A percentile compares a stretch with the other conserved stretches of the same genome.
These are phyloP conservation scores for Drosophila kohkoa DNA, from an alignment of 1,140 invertebrate genomes.

Conservation along the genomic window DNA sequence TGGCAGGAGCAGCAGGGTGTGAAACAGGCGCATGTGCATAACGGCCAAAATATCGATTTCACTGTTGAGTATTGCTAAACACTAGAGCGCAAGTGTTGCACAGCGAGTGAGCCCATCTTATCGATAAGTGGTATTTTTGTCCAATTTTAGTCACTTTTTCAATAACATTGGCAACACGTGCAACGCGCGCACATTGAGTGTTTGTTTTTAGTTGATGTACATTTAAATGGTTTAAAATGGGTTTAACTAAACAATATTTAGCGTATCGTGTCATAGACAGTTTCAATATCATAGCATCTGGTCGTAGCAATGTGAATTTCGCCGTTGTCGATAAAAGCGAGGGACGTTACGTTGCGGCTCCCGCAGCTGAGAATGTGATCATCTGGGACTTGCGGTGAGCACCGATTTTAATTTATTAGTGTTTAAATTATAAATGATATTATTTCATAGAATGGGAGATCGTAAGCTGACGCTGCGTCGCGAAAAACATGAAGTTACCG, in stretches of 20 bases:
- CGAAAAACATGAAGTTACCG: conserved; percentile 92
- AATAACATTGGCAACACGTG: conserved; percentile 66
- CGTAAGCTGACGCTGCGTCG: conserved; percentile 92
- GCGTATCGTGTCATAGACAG: conserved; percentile 92
- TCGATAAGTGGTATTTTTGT: conserved; percentile 37
- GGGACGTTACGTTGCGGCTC: conserved; percentile 93
- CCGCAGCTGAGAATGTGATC: conserved; percentile 96
- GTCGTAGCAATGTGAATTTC: conserved; percentile 92
- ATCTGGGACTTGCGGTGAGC: conserved; percentile 94
- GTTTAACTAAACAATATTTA: conserved; percentile 98
- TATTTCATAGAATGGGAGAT: conserved; percentile 89
- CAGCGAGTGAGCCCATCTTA: background rate
- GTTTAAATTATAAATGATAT: background rate
- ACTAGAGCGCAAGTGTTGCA: too few relatives aligned
- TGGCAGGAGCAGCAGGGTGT: conserved; percentile 59
- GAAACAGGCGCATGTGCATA: conserved; percentile 59
- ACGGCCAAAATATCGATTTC: conserved; percentile 35
- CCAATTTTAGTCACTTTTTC: conserved; percentile 29
- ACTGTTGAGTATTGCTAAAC: conserved; percentile 12
- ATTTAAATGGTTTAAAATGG: conserved; percentile 88
- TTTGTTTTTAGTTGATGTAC: conserved; percentile 20
- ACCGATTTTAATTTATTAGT: conserved; percentile 3
- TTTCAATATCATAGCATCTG: conserved; percentile 94
- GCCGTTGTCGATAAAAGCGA: conserved; percentile 90
- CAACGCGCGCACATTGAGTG: conserved; percentile 34